A percentile compares a stretch with the other conserved stretches of the same genome.
phyloP scores from a whole-genome alignment of 1,140 invertebrate species.

The Penaeus chinensis region DNA sequence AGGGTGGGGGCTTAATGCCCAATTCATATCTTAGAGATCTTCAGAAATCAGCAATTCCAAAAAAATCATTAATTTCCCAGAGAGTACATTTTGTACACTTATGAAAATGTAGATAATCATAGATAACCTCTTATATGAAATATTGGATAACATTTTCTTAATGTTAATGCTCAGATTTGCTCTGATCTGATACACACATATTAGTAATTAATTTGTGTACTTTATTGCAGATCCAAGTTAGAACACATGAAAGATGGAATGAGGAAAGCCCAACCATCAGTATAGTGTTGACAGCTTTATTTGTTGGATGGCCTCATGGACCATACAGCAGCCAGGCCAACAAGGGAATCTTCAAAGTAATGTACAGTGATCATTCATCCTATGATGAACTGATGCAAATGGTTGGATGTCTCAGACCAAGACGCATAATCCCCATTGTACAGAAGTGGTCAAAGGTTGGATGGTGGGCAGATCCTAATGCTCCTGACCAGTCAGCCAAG shows the following conservation, averaged over 20 bases:
- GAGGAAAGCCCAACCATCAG: constrained; percentile 37
- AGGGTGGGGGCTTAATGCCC: too few species aligned
- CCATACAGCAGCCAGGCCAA: constrained; percentile 29
- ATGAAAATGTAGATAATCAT: too few species aligned
- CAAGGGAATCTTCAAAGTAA: constrained; percentile 28
- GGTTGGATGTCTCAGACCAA: constrained; percentile 40
- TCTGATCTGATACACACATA: neutral
- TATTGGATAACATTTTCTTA: too few species aligned
- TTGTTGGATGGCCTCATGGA: constrained; percentile 36
- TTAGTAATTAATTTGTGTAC: neutral
- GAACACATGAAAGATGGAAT: constrained; percentile 40
- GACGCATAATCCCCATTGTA: constrained; percentile 29
- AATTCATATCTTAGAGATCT: too few species aligned
- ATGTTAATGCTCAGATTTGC: too few species aligned
- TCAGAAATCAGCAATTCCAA: too few species aligned
- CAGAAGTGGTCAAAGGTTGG: constrained; percentile 29
- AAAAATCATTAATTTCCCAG: too few species aligned
- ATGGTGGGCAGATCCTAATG: constrained; percentile 38
- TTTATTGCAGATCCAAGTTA: constrained; percentile 26
- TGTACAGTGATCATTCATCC: constrained; percentile 54
- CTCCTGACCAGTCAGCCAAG: constrained; percentile 42
- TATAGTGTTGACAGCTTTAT: constrained; percentile 43
- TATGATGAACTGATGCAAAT: constrained; percentile 44
- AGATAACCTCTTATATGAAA: too few species aligned
- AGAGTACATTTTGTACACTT: too few species aligned